Evolutionary conservation across 2,797 vertebrate genomes (phyloP), one percentile per base, ranked within the genome.

Genomic region (Pampus argenteus): DNA sequence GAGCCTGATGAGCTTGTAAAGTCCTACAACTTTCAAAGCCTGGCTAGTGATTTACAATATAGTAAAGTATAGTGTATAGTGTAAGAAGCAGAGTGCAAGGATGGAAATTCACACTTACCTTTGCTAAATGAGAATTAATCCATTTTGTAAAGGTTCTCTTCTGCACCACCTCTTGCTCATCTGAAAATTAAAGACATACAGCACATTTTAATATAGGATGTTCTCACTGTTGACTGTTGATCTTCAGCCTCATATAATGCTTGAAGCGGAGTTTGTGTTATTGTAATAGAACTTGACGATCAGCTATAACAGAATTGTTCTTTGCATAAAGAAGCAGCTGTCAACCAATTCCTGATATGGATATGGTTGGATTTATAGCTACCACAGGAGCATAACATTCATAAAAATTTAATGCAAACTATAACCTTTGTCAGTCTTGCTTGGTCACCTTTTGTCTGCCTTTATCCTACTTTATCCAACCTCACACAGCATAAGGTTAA

Each of bases 71-170:
- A 9, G 5, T 20, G 50, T 31, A 11, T 22, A 25, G 34, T 23
- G 49, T 11, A 25, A 49, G 48, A 26, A 54, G 36, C 18, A 6
- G 31, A 18, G 9, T 22, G 29, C 25, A 26, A 4, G 18, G 17
- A 22, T 51, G 29, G 44, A 74, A 59, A 60, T 50, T 42, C 38
- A 57, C 50, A 63, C 66, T 93, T 95, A 98, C 97, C 96, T 99
- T 98, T 58, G 96, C 95, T 88, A 99, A 88, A 88, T 99, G 97
- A 86, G 97, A 98, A 88, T 99, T 99, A 91, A 99, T 99, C 98
- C 98, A 99, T 93, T 99, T 99, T 34, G 98, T 99, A 89, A 99
- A 99, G 64, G 98, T 99, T 83, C 98, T 94, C 91, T 99, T 99
- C 91, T 99, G 98, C 69, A 99, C 97, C 3, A 96, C 94, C 81